Conservation (phyloP, 2,888 invertebrate species). For the Agapetus fuscipes region DNA sequence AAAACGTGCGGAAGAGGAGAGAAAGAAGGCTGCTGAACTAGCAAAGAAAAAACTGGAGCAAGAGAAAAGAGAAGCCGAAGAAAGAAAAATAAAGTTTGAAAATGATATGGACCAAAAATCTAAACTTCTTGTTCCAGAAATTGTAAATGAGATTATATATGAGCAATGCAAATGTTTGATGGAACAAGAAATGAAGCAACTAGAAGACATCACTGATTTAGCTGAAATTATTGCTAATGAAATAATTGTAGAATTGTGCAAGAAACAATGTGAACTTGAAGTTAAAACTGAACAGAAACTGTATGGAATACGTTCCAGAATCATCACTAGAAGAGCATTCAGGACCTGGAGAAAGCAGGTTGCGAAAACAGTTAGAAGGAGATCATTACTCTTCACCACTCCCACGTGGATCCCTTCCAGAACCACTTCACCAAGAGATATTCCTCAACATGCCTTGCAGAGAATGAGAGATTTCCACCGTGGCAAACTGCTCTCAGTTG, state of each 20-base stretch:
- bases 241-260: slow-evolving; percentile 29
- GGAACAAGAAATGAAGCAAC: slow-evolving; percentile 31
- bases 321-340: slow-evolving; percentile 27
- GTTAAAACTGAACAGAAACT: slow-evolving; percentile 32
- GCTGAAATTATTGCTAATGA: slow-evolving; percentile 30
- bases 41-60: slow-evolving; percentile 26
- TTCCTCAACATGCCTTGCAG: slow-evolving; percentile 10
- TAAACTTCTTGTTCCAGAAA: slow-evolving; percentile 29
- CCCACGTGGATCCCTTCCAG: slow-evolving; percentile 36
- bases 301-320: slow-evolving; percentile 32
- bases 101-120: slow-evolving; percentile 34
- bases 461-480: slow-evolving; percentile 19
- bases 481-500: slow-evolving; percentile 9
- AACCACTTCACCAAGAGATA: slow-evolving; percentile 1
- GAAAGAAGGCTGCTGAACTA: slow-evolving; percentile 23
- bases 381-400: slow-evolving; percentile 35
- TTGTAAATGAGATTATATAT: slow-evolving; percentile 30
- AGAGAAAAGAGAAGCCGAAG: slow-evolving; percentile 26
- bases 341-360: slow-evolving; percentile 33
- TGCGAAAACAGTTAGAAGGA: slow-evolving; percentile 31
- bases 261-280: slow-evolving; percentile 33
- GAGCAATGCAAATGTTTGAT: slow-evolving; percentile 29
- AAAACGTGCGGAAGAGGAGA: slow-evolving; percentile 23
- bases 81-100: slow-evolving; percentile 25
- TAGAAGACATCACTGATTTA: slow-evolving; percentile 21